Percentiles rank a stretch among this genome's conserved stretches.
Conservation (phyloP, 2,888 invertebrate species). For the Pediacus dermestoides region DNA sequence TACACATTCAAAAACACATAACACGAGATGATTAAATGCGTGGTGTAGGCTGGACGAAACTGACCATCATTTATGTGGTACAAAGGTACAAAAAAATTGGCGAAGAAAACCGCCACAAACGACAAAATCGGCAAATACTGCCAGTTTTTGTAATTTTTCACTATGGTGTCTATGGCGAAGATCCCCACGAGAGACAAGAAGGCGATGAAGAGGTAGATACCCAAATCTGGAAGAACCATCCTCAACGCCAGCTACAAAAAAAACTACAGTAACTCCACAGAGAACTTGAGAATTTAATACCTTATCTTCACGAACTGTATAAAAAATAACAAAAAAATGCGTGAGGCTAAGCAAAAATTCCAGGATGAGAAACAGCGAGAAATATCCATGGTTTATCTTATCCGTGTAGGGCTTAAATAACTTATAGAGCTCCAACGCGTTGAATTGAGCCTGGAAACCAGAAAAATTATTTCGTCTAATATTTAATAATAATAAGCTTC, state of each 20-base stretch:
- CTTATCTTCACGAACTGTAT: too few species aligned
- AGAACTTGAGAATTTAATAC: too few species aligned
- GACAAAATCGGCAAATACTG: constrained; percentile 45
- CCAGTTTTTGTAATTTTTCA: constrained; percentile 24
- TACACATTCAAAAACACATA: constrained; percentile 82
- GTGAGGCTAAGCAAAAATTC: constrained; percentile 62
- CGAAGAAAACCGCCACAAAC: constrained; percentile 47
- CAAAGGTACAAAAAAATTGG: constrained; percentile 64
- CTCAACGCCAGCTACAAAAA: constrained; percentile 15
- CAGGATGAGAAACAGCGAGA: constrained; percentile 70
- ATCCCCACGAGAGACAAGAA: constrained; percentile 50
- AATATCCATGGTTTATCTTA: constrained; percentile 72
- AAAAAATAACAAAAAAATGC: constrained; percentile 61
- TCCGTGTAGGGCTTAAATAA: constrained; percentile 73
- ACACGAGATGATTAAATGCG: constrained; percentile 70
- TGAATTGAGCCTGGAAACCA: constrained; percentile 69
- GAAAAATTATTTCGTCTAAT: constrained; percentile 1
- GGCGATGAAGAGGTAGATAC: constrained; percentile 48
- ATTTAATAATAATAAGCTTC: constrained; percentile 19
- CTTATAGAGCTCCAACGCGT: constrained; percentile 69
- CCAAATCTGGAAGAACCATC: constrained; percentile 46
- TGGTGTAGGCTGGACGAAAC: constrained; percentile 67
- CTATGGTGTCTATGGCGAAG: constrained; percentile 49
- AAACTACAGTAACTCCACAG: too few species aligned
- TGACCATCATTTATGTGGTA: constrained; percentile 54